Evolutionary conservation across 1,140 invertebrate genomes (phyloP).

Genomic region (Venustaconcha ellipsiformis): DNA sequence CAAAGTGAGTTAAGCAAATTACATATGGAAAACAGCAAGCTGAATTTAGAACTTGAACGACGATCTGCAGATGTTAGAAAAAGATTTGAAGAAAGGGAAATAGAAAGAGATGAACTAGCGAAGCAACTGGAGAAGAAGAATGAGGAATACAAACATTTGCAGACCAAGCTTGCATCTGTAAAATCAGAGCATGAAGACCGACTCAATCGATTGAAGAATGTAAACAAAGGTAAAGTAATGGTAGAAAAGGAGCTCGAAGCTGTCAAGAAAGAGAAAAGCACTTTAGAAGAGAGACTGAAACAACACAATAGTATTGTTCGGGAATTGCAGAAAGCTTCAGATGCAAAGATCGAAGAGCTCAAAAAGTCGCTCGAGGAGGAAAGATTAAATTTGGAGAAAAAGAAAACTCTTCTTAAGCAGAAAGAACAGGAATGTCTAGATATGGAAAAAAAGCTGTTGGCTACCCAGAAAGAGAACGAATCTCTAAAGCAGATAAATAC

Average conservation of each 20-base stretch:
- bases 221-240: neutral
- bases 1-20: slow-evolving; percentile 4
- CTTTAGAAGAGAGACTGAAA: slow-evolving; percentile 21
- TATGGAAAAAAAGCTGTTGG: slow-evolving; percentile 13
- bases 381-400: neutral
- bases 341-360: no score
- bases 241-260: neutral
- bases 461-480: slow-evolving; percentile 16
- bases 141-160: slow-evolving; percentile 15
- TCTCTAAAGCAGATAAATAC: slow-evolving; percentile 8
- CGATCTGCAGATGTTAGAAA: neutral
- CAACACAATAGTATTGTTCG: slow-evolving; percentile 1
- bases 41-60: neutral
- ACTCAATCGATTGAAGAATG: slow-evolving; percentile 7
- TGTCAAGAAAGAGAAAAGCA: slow-evolving; percentile 18
- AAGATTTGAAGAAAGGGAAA: slow-evolving; percentile 7
- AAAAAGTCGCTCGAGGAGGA: no score
- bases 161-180: slow-evolving; percentile 5
- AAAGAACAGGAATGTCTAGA: slow-evolving; percentile 15
- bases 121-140: slow-evolving; percentile 6
- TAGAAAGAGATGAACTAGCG: slow-evolving; percentile 14
- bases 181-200: slow-evolving; percentile 22
- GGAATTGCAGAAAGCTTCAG: no score
- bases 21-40: neutral
- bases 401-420: slow-evolving; percentile 14